These are phyloP conservation scores for Dryococelus australis DNA, from an alignment of 2,888 invertebrate species.

Conservation along the genomic window DNA sequence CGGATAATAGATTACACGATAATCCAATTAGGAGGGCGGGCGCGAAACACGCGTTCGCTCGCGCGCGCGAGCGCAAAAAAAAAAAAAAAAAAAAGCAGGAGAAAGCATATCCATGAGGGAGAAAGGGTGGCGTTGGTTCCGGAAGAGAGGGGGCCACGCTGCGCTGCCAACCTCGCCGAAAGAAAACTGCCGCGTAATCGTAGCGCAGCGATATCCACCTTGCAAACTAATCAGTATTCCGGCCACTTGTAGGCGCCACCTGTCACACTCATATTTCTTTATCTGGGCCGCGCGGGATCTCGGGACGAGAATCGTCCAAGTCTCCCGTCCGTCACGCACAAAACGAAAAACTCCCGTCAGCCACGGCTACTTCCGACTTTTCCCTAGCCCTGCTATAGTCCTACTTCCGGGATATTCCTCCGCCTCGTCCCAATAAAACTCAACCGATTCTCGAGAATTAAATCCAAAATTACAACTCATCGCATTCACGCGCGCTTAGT, in stretches of 20 bases:
- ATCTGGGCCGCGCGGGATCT: background rate
- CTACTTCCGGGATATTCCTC: too few relatives aligned
- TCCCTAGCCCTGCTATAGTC: too few relatives aligned
- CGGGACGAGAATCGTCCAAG: background rate
- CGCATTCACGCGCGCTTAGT: too few relatives aligned
- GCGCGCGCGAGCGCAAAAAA: background rate
- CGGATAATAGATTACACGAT: background rate
- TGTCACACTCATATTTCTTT: constrained; percentile 9
- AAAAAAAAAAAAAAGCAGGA: background rate
- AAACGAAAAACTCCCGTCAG: too few relatives aligned
- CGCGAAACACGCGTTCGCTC: background rate
- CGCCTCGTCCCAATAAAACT: too few relatives aligned
- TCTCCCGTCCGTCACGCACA: background rate
- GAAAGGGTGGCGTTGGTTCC: background rate
- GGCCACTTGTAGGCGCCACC: background rate
- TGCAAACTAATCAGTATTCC: constrained; percentile 16
- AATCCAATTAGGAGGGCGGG: background rate
- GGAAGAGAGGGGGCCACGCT: background rate
- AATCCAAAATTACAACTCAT: too few relatives aligned
- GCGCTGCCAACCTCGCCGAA: background rate
- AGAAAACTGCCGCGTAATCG: background rate
- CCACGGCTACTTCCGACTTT: too few relatives aligned
- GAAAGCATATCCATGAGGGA: background rate
- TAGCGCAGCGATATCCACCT: background rate
- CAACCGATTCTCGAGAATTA: too few relatives aligned